phyloP scores from a whole-genome alignment of 2,113 vertebrate species.

The Ellobius talpinus region DNA sequence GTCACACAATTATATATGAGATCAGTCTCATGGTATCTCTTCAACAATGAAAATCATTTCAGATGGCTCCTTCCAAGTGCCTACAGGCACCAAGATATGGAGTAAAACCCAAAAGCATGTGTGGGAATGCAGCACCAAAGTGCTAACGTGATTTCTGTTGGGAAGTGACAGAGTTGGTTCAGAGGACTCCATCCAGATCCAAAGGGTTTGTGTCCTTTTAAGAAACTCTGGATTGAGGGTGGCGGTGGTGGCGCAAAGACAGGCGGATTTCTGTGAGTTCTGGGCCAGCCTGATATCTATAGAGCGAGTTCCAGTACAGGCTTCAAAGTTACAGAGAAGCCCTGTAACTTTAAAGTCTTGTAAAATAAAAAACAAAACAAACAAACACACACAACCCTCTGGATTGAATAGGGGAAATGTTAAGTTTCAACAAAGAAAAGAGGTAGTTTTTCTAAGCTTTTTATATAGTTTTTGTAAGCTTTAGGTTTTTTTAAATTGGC shows the following conservation, averaged over 20 bases:
- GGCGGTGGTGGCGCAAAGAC: too few relatives aligned
- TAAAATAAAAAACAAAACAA: too few relatives aligned
- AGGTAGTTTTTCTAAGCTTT: background rate
- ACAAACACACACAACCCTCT: background rate
- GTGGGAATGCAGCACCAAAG: background rate
- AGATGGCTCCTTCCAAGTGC: background rate
- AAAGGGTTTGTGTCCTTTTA: background rate
- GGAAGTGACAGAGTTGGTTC: background rate
- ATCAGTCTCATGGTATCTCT: background rate
- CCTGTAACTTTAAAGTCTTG: too few relatives aligned
- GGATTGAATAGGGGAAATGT: constrained; percentile 33
- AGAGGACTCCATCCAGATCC: background rate
- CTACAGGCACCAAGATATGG: background rate
- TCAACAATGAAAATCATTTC: constrained; percentile 33
- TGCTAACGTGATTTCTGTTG: background rate
- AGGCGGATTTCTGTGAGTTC: too few relatives aligned
- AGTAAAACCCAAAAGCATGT: background rate
- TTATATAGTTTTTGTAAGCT: background rate
- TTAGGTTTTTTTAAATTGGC: background rate
- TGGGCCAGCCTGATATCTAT: too few relatives aligned
- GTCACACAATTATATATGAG: background rate
- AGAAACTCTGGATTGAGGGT: background rate
- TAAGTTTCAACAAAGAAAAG: background rate
- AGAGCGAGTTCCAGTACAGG: too few relatives aligned
- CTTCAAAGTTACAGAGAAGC: too few relatives aligned